These are phyloP conservation scores for Hydrocynus forskahlii DNA, from an alignment of 2,797 vertebrate genomes.

Conservation along the genomic window DNA sequence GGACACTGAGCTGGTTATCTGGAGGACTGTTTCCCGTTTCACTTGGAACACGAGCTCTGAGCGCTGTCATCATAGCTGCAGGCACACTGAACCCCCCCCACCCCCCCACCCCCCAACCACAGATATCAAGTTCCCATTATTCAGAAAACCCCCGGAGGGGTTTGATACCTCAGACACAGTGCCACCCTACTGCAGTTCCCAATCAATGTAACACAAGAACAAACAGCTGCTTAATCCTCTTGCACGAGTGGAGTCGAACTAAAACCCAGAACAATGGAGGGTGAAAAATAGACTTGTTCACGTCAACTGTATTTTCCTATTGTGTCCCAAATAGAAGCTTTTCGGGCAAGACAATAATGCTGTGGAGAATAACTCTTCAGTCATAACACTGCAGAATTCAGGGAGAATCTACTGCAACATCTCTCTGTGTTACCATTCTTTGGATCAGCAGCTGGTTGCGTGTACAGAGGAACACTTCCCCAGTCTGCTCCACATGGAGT, in stretches of 20 bases:
- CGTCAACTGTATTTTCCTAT: constrained; percentile 62
- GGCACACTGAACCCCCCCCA: constrained; percentile 5
- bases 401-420: constrained; percentile 4
- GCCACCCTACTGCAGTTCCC: neutral
- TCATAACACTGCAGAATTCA: constrained; percentile 26
- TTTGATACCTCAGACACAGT: neutral
- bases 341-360: constrained; percentile 33
- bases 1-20: constrained; percentile 20
- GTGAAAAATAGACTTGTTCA: constrained; percentile 63
- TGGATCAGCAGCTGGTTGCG: constrained; percentile 32
- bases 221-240: constrained; percentile 30
- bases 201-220: constrained; percentile 7
- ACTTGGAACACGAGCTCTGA: neutral
- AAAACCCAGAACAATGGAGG: constrained; percentile 60
- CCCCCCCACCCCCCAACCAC: neutral
- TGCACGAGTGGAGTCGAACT: constrained; percentile 2
- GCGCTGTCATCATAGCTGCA: neutral
- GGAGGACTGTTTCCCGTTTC: neutral
- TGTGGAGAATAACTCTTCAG: constrained; percentile 19
- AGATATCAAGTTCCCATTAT: constrained; percentile 3
- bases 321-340: constrained; percentile 63
- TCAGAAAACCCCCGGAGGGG: neutral
- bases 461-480: constrained; percentile 41
- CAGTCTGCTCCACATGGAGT: constrained; percentile 23
- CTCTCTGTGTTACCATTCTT: constrained; percentile 20